phyloP scores from a whole-genome alignment of 2,113 vertebrate species.

The Dipodomys ordii region DNA sequence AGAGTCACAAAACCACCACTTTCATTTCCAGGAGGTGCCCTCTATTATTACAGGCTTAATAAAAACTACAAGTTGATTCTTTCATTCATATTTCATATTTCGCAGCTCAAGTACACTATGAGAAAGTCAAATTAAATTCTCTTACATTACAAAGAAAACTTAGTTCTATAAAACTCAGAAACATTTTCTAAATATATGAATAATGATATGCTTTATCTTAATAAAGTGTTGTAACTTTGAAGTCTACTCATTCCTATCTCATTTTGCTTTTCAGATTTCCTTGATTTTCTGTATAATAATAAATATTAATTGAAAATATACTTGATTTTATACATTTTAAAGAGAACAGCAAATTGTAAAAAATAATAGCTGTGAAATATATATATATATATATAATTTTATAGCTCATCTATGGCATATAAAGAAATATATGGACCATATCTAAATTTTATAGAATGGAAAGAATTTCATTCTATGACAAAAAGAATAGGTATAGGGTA shows the following conservation, averaged over 20 bases:
- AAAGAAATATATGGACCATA: background rate
- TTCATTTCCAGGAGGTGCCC: conserved; percentile 57
- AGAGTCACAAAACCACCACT: conserved; percentile 51
- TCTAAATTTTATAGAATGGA: background rate
- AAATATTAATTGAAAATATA: background rate
- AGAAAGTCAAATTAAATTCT: conserved; percentile 8
- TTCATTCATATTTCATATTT: conserved; percentile 46
- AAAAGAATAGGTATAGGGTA: background rate
- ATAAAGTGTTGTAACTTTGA: conserved; percentile 26
- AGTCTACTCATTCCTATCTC: background rate
- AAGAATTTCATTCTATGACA: background rate
- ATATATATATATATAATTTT: background rate
- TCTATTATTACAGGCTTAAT: conserved; percentile 56
- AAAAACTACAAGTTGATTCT: background rate
- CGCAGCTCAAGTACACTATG: background rate
- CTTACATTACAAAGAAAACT: background rate
- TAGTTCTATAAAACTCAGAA: background rate
- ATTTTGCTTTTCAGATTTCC: background rate
- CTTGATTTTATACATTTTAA: background rate
- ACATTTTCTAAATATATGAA: background rate
- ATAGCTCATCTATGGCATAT: background rate
- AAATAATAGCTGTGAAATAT: background rate
- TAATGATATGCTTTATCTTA: background rate
- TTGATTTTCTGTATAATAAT: background rate
- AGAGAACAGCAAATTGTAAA: background rate